These are phyloP conservation scores for Heliothis peltigera DNA, from an alignment of 2,888 invertebrate species.

Conservation along the genomic window DNA sequence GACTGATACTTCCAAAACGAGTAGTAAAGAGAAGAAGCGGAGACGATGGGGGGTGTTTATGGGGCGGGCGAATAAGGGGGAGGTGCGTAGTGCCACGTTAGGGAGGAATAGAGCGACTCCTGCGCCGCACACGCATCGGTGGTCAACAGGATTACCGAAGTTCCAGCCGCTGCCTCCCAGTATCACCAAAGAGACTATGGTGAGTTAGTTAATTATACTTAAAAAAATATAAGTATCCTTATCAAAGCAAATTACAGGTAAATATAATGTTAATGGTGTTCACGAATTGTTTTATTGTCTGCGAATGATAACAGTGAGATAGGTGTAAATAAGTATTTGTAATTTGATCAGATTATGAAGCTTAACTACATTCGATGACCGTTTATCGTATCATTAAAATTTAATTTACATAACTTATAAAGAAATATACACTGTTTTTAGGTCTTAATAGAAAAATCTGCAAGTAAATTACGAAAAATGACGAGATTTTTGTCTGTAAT, in stretches of 20 bases:
- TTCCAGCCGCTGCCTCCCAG: conserved; percentile 93
- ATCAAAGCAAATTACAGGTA: not conserved
- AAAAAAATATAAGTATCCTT: not conserved
- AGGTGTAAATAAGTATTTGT: conserved; percentile 9
- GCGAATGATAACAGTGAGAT: conserved; percentile 20
- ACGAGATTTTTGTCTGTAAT: too few species aligned
- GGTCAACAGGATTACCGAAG: conserved; percentile 93
- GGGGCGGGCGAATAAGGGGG: conserved; percentile 90
- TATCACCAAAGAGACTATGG: conserved; percentile 95
- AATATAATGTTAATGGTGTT: not conserved
- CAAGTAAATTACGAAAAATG: too few species aligned
- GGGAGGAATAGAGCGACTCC: conserved; percentile 91
- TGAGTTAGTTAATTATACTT: conserved; percentile 71
- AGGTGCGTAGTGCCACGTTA: conserved; percentile 92
- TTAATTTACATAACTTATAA: conserved; percentile 11
- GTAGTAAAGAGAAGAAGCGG: conserved; percentile 90
- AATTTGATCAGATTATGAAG: conserved; percentile 32
- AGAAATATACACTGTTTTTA: too few species aligned
- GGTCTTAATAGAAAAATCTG: too few species aligned
- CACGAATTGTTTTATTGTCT: not conserved
- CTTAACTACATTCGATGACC: conserved; percentile 13
- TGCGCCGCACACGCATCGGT: conserved; percentile 90
- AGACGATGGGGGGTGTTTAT: conserved; percentile 93
- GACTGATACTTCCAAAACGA: conserved; percentile 75
- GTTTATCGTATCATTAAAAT: conserved; percentile 21